Conservation (phyloP, 2,888 invertebrate species). For the Stomorhina lunata region DNA sequence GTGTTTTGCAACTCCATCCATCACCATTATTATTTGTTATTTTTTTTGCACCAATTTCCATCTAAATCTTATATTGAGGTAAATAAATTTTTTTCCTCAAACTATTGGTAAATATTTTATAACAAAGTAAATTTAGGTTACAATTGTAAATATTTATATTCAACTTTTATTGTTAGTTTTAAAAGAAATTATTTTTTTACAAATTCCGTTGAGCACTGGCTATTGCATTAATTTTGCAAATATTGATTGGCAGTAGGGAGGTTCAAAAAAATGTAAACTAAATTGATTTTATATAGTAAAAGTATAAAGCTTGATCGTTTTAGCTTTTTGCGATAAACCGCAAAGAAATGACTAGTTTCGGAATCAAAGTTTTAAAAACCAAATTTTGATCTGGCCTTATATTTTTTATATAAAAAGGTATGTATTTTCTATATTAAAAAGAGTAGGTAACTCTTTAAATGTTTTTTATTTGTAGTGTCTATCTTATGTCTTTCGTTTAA, state of each 20-base stretch:
- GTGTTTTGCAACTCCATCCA: neutral
- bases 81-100: neutral
- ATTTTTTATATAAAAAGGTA: neutral
- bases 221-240: constrained; percentile 11
- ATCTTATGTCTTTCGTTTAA: neutral
- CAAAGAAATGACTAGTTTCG: no score
- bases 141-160: neutral
- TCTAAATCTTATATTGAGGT: neutral
- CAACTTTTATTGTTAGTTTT: neutral
- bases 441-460: neutral
- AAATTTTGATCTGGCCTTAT: neutral
- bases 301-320: no score
- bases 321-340: no score
- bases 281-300: no score
- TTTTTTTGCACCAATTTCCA: neutral
- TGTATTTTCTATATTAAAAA: neutral
- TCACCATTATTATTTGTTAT: neutral
- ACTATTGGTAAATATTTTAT: constrained; percentile 7
- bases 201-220: constrained; percentile 35
- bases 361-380: no score
- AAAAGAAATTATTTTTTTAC: constrained; percentile 30
- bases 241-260: no score
- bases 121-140: neutral
- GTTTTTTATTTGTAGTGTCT: neutral
- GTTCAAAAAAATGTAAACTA: no score